A percentile compares a stretch with the other conserved stretches of the same genome.
Evolutionary conservation across 1,140 invertebrate species (phyloP).

Genomic region (Drosophila orena): DNA sequence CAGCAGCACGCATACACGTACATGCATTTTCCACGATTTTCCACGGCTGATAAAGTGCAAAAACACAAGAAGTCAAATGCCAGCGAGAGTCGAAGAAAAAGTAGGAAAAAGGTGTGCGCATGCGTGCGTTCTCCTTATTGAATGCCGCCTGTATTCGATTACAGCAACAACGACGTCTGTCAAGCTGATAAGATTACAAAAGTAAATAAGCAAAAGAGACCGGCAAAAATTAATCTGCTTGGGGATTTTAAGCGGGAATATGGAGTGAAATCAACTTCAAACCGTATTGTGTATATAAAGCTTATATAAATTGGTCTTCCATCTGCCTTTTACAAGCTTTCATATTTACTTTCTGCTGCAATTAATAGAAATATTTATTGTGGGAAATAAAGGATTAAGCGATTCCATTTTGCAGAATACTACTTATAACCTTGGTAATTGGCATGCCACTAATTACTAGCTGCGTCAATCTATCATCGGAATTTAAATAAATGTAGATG

Average conservation of each 20-base stretch:
- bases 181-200: constrained; percentile 52
- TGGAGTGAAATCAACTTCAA: neutral
- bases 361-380: neutral
- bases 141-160: constrained; percentile 64
- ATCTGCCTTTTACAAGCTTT: neutral
- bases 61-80: constrained; percentile 23
- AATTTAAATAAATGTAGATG: neutral
- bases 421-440: neutral
- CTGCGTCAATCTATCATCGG: neutral
- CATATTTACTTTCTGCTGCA: too few relatives aligned
- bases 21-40: constrained; percentile 47
- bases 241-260: neutral
- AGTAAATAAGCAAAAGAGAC: constrained; percentile 13
- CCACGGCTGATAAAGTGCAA: constrained; percentile 59
- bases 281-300: too few relatives aligned
- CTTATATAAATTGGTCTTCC: neutral
- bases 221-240: neutral
- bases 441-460: neutral
- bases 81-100: constrained; percentile 1
- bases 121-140: constrained; percentile 37
- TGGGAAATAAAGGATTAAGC: neutral
- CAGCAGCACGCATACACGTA: constrained; percentile 14
- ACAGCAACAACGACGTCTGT: constrained; percentile 58
- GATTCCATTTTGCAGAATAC: neutral
- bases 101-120: constrained; percentile 2